Evolutionary conservation across 2,888 invertebrate genomes (phyloP), one percentile per base, ranked within the genome.

Genomic region (Nephrotoma appendiculata): DNA sequence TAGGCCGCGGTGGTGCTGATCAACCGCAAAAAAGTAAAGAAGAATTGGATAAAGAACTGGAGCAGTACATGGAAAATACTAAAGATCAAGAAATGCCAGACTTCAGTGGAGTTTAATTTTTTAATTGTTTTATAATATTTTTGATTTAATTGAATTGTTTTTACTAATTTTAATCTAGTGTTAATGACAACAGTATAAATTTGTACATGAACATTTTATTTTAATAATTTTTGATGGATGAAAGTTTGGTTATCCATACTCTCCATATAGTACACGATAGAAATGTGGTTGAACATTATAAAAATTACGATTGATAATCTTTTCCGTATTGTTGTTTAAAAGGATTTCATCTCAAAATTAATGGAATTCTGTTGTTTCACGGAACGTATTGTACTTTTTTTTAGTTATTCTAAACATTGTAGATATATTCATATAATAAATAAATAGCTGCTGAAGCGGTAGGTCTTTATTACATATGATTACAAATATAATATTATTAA

Each of bases 11-110:
- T 88, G 89, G 89, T n/a, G 19, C 41, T 43, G 83, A 52, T 4
- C 86, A 86, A 87, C 86, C 57, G 48, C 88, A 86, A 0, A 90
- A 91, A 0, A 93, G 93, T 0, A 94, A 93, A 87, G 95, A 95
- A 88, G 93, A 95, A 89, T 90, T 95, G 86, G 95, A 95, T 89
- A 92, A 92, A n/a, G 94, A 96, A 89, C 90, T 95, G 45, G 95
- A 95, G 88, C 93, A 93, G 87, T 95, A 95, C 91, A 95, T 95
- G 95, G 93, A 95, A 4, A 93, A 93, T 89, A 94, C 94, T 41
- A 94, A 94, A 89, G 94, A 94, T 90, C 90, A 91, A n/a, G 93
- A 94, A 87, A 89, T 94, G 0, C 94, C 94, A 83, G 90, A 90
- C 0, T 94, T 94, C 89, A 87, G 71, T 87, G 86, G 57, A 41